These are phyloP conservation scores for Eristalis pertinax DNA, from an alignment of 2,888 invertebrate genomes.

Conservation along the genomic window DNA sequence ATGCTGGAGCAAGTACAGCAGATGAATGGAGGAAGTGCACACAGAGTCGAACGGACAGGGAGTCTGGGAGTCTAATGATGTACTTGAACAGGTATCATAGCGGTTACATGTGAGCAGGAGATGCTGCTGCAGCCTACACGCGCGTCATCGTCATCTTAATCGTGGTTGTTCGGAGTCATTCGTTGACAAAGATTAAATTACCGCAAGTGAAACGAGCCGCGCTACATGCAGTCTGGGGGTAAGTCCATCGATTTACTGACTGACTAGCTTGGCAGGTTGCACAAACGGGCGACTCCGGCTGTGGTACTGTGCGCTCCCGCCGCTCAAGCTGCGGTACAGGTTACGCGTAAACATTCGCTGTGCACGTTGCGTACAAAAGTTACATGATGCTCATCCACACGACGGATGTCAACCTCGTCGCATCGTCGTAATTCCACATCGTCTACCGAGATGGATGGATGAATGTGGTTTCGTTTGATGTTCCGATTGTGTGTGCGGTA, in stretches of 20 bases:
- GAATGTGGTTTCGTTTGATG: constrained; percentile 61
- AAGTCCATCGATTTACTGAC: constrained; percentile 42
- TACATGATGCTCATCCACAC: constrained; percentile 23
- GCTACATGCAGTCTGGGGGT: constrained; percentile 17
- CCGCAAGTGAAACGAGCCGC: constrained; percentile 28
- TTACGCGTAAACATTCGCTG: neutral
- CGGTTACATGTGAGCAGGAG: constrained; percentile 35
- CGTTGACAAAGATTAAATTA: constrained; percentile 63
- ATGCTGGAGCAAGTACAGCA: constrained; percentile 24
- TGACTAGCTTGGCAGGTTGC: constrained; percentile 36
- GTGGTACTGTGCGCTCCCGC: neutral
- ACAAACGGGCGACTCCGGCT: neutral
- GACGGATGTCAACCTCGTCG: constrained; percentile 17
- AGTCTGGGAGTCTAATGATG: constrained; percentile 33
- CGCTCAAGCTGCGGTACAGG: constrained; percentile 27
- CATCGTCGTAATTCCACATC: constrained; percentile 21
- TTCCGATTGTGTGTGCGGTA: constrained; percentile 58
- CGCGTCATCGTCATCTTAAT: constrained; percentile 14
- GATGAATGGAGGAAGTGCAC: constrained; percentile 17
- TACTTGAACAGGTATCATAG: constrained; percentile 52
- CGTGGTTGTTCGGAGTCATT: constrained; percentile 29
- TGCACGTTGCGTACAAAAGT: constrained; percentile 20
- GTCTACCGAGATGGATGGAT: constrained; percentile 29
- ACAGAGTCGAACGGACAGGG: constrained; percentile 10
- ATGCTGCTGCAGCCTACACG: constrained; percentile 5